Conservation (phyloP, 2,888 invertebrate species). For the Rhagium mordax region DNA sequence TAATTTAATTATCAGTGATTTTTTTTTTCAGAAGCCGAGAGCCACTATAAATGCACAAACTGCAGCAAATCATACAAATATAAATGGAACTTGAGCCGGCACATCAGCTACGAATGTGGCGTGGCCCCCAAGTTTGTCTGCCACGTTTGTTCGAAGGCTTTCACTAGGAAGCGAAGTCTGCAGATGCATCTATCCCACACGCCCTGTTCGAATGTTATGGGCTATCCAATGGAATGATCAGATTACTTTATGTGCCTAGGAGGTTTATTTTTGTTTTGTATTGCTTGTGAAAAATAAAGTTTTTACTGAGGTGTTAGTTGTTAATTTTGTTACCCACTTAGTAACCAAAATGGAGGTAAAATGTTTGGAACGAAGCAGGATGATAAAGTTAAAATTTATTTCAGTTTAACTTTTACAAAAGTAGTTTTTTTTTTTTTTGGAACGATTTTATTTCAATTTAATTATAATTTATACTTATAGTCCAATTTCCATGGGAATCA, state of each 20-base stretch:
- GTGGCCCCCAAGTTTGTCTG: constrained; percentile 59
- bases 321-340: background rate
- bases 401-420: too few species aligned
- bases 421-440: too few species aligned
- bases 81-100: constrained; percentile 68
- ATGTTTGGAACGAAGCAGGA: too few species aligned
- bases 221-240: background rate
- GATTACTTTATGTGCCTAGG: too few species aligned
- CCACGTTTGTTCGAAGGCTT: constrained; percentile 56
- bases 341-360: too few species aligned
- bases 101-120: constrained; percentile 78
- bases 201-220: background rate
- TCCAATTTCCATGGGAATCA: too few species aligned
- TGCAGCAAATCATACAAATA: constrained; percentile 57
- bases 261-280: background rate
- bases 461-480: too few species aligned
- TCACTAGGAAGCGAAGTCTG: constrained; percentile 58
- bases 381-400: too few species aligned
- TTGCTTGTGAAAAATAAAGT: background rate
- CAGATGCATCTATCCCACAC: background rate
- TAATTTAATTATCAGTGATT: background rate
- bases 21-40: constrained; percentile 31
- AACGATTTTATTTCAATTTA: too few species aligned
- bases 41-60: constrained; percentile 44
- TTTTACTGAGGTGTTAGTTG: background rate